These are phyloP conservation scores for Dendrophyllia cribrosa DNA, from an alignment of 64 coral and sea anemone species.

Conservation along the genomic window DNA sequence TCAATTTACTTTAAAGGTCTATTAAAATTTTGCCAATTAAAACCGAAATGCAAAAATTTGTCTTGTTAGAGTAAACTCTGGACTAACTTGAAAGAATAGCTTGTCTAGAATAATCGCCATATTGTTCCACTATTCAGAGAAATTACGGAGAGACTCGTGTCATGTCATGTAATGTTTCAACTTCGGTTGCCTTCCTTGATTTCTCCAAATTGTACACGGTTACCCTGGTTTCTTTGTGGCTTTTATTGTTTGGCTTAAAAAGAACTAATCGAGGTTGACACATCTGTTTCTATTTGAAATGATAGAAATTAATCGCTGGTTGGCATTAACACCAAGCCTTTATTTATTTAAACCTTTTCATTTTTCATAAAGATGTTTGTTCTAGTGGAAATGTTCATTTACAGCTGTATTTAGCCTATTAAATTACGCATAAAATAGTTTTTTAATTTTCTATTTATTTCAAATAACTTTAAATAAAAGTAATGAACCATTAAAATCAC, in stretches of 20 bases:
- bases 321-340: background rate
- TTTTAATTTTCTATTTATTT: background rate
- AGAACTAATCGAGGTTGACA: background rate
- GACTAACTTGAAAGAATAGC: too few relatives aligned
- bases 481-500: background rate
- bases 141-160: too few relatives aligned
- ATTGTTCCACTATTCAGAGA: too few relatives aligned
- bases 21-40: too few relatives aligned
- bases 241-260: background rate
- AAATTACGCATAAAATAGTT: background rate
- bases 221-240: too few relatives aligned
- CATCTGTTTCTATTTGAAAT: slow-evolving; percentile 6
- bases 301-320: background rate
- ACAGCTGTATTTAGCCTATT: background rate
- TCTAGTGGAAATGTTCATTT: background rate
- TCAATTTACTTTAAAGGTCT: too few relatives aligned
- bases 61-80: too few relatives aligned
- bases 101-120: too few relatives aligned
- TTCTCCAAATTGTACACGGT: too few relatives aligned
- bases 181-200: too few relatives aligned
- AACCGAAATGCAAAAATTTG: too few relatives aligned
- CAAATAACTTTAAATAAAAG: background rate
- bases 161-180: too few relatives aligned
- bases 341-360: background rate
- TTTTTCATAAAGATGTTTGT: slow-evolving; percentile 31